phyloP scores from a whole-genome alignment of 1,140 invertebrate genomes.

The Cryptotermes secundus region DNA sequence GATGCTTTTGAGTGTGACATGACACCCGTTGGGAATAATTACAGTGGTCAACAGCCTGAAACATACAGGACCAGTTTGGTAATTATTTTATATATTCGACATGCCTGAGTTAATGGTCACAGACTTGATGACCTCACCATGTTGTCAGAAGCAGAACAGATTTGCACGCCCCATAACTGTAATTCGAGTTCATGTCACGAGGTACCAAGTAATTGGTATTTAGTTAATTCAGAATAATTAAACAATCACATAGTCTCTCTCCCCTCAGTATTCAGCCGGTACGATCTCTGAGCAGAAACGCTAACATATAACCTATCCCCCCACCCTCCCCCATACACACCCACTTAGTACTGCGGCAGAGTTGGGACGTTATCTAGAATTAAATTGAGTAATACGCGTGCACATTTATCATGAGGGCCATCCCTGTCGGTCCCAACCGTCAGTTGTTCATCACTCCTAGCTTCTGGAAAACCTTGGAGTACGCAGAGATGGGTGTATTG shows the following conservation, averaged over 20 bases:
- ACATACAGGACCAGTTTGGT: background rate
- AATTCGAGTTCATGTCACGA: background rate
- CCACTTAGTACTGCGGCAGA: background rate
- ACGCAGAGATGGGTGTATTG: background rate
- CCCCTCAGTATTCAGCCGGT: background rate
- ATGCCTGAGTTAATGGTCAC: background rate
- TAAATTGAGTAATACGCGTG: background rate
- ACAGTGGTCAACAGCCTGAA: background rate
- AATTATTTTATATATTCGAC: background rate
- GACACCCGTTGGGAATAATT: background rate
- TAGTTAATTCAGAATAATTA: background rate
- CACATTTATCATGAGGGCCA: background rate
- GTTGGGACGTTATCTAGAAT: background rate
- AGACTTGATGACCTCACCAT: background rate
- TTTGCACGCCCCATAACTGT: background rate
- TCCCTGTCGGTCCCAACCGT: background rate
- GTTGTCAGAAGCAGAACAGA: background rate
- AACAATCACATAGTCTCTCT: background rate
- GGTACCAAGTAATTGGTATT: constrained; percentile 18
- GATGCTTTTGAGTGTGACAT: background rate
- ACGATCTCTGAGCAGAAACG: background rate
- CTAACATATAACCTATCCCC: background rate
- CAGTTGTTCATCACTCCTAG: background rate
- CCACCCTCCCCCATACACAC: background rate
- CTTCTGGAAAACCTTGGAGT: background rate